Evolutionary conservation across 2,797 vertebrate species (phyloP), one percentile per base, ranked within the genome.

Genomic region (Nyctibius grandis): DNA sequence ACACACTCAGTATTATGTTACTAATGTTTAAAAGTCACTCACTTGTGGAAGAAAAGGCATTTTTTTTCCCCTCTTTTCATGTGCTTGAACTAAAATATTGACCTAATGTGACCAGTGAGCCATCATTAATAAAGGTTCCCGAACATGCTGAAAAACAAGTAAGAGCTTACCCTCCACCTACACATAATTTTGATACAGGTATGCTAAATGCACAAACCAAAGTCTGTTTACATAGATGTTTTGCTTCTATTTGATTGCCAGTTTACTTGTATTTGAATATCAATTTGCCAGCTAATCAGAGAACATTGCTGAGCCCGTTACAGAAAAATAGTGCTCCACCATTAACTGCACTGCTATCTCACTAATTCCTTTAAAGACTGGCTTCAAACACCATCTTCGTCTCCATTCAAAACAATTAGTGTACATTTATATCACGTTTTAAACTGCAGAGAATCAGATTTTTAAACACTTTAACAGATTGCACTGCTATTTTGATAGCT

Each of bases 241-340:
- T 96, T 93, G 83, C 89, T 96, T 95, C 65, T 45, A 95, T 95
- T 87, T 95, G 94, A 96, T 95, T 97, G 86, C 96, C 84, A 92
- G 95, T 96, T 96, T 96, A 95, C 91, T 95, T 95, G 81, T 93
- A 96, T 96, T 92, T 96, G 93, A 96, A 96, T 96, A 91, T 91
- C 94, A 96, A 93, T 95, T 89, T 96, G 50, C 93, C 82, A 95
- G 78, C 69, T 97, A 95, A 97, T 97, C 97, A 92, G 89, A 91
- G 79, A 97, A 94, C 84, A 78, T 78, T 82, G 89, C 94, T 81
- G 82, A 93, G 91, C 77, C 92, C 88, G 89, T 95, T 97, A 93
- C 91, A 91, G 89, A 72, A 79, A 94, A 96, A 95, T 86, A 97
- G 78, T 75, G 72, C 57, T 97, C 31, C 53, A 60, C 89, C 81